A percentile compares a stretch with the other conserved stretches of the same genome.
These are phyloP conservation scores for Cetoscarus ocellatus DNA, from an alignment of 2,797 vertebrate species.

Conservation along the genomic window DNA sequence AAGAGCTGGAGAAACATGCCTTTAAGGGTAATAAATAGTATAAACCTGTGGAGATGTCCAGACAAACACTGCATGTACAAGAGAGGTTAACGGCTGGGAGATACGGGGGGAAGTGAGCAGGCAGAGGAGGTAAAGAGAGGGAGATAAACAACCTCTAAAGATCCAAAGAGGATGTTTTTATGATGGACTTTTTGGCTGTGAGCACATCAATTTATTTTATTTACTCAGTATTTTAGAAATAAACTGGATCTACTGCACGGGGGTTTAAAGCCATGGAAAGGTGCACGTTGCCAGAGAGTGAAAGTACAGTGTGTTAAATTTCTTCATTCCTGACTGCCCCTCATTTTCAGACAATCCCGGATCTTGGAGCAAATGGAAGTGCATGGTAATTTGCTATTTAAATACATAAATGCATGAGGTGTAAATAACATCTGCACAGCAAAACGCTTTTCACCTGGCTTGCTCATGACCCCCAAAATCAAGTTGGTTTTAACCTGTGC, in stretches of 20 bases:
- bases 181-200: neutral
- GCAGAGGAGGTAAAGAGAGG: neutral
- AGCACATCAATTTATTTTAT: conserved; percentile 17
- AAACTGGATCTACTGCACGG: too few species aligned
- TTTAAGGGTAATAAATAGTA: conserved; percentile 19
- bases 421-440: too few species aligned
- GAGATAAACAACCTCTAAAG: conserved; percentile 18
- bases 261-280: neutral
- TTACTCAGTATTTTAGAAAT: neutral
- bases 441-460: too few species aligned
- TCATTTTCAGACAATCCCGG: too few species aligned
- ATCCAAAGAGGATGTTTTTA: conserved; percentile 1
- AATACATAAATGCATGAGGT: too few species aligned
- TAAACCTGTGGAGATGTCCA: conserved; percentile 14
- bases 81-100: conserved; percentile 16
- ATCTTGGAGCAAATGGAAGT: too few species aligned
- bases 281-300: too few species aligned
- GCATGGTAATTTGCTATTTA: too few species aligned
- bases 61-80: conserved; percentile 11
- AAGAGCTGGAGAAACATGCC: conserved; percentile 11
- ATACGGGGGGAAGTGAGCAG: neutral
- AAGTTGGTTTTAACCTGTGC: too few species aligned
- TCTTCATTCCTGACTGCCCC: too few species aligned
- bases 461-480: too few species aligned
- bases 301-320: too few species aligned